Conservation (phyloP, 2,113 vertebrate genomes). For the Lucifuga dentata region DNA sequence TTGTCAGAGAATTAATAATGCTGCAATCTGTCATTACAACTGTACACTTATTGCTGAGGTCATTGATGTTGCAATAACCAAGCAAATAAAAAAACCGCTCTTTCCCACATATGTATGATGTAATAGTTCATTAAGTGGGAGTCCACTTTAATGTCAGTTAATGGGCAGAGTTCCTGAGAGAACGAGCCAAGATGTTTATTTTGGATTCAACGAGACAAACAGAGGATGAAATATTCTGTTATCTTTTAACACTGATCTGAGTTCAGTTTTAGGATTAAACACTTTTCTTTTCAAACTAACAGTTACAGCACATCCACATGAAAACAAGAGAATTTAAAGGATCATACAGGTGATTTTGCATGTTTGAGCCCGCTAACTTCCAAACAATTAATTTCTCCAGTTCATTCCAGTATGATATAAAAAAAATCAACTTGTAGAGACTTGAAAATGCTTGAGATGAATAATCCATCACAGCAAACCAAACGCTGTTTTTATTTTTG, state of each 20-base stretch:
- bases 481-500: no score
- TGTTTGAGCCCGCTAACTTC: no score
- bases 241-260: not conserved
- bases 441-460: no score
- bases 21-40: not conserved
- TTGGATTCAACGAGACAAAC: slow-evolving; percentile 20
- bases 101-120: not conserved
- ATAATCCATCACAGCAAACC: no score
- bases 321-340: no score
- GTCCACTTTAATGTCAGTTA: slow-evolving; percentile 20
- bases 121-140: slow-evolving; percentile 17
- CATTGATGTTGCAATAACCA: not conserved
- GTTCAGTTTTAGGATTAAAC: not conserved
- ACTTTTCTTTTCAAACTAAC: no score
- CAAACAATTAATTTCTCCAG: no score
- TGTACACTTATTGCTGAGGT: not conserved
- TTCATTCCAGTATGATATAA: no score
- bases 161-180: slow-evolving; percentile 34
- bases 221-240: slow-evolving; percentile 10
- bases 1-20: not conserved
- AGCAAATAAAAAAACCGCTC: not conserved
- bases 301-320: no score
- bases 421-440: no score
- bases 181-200: slow-evolving; percentile 39
- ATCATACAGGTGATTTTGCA: no score